Base-by-base conservation (phyloP, 2,888 invertebrate species). In the Syrphus vitripennis region DNA sequence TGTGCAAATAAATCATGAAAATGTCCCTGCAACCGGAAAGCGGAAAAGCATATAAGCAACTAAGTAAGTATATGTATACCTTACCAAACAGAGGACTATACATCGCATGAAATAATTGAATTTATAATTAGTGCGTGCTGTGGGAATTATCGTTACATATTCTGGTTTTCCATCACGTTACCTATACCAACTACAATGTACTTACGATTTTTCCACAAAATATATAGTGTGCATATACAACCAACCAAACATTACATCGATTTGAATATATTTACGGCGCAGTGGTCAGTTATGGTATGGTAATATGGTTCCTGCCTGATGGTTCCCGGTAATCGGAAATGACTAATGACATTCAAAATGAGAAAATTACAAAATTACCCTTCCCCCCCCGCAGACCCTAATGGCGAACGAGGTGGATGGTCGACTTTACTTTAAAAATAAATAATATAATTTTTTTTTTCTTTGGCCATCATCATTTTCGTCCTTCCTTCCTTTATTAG, bases 71-170 rank as follows among this genome's bases (percentile, higher is more conserved):
- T 7, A 26, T n/a, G 26, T 16, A 29, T 21, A 7, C 24, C 34
- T 21, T 6, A 14, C 19, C 6, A n/a, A n/a, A 4, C 21, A 14
- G 16, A 31, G 31, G 19, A 65, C 19, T 45, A 65, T 45, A 57
- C 42, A 65, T 78, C 42, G 83, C 78, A 83, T 83, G 78, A 83
- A 83, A 77, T 83, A 83, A 78, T 83, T 83, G 83, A 83, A 83
- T 83, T 77, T 83, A 83, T 83, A 83, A 83, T 83, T 83, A 83
- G 83, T 78, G 83, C 83, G 78, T 83, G 83, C 69, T 50, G 69
- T 69, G 72, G 72, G 69, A 78, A 74, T 78, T 69, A 72, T 69
- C 74, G 69, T 72, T 78, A 42, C 42, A 69, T 29, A 67, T 34
- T 83, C 53, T 71, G 34, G 34, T 70, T 69, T 50, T 45, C 26